Base-by-base conservation (phyloP, 2,888 invertebrate genomes). In the Drosophila villosipedis region DNA sequence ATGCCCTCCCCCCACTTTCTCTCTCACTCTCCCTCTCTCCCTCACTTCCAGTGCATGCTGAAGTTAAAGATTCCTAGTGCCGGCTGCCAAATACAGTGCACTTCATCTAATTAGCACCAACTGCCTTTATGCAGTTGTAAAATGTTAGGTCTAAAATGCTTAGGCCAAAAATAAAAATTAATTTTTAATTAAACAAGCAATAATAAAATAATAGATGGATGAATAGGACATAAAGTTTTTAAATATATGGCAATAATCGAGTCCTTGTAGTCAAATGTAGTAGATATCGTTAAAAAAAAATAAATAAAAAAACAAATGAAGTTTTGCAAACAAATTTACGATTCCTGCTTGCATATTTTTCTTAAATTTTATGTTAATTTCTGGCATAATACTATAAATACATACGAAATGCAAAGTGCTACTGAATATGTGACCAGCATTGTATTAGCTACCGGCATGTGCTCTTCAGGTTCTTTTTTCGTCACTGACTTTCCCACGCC, bases 401-500 rank as follows among this genome's bases (percentile, higher is more conserved):
- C 16, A 25, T 16, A 25, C 25, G 16, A 47, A 9, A 25, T 25
- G 25, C 25, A 47, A 25, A 9, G 6, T 47, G 65, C 16, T 53
- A 12, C 57, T 76, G 68, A 33, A 19, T 10, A 25, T 5, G 9
- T 50, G 31, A 0, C 30, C 16, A 43, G 60, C 12, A 5, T 16
- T 58, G 55, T 69, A 30, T 41, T 60, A 47, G 67, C 31, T 60
- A 62, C 55, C 75, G 54, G 68, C 57, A 76, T 28, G 28, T 74
- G 82, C 71, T 72, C 72, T 64, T 71, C 57, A 49, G 54, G 12
- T 60, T 69, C 69, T 68, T 65, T 73, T 73, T 70, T 72, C 55
- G 64, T 68, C 74, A 61, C 59, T 62, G 68, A 80, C 84, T 86
- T 82, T 79, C 76, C 61, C 76, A 79, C 68, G 71, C 65, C 64